Percentiles rank a stretch among this genome's conserved stretches.
These are phyloP conservation scores for Euclidia mi DNA, from an alignment of 2,888 invertebrate species.

Conservation along the genomic window DNA sequence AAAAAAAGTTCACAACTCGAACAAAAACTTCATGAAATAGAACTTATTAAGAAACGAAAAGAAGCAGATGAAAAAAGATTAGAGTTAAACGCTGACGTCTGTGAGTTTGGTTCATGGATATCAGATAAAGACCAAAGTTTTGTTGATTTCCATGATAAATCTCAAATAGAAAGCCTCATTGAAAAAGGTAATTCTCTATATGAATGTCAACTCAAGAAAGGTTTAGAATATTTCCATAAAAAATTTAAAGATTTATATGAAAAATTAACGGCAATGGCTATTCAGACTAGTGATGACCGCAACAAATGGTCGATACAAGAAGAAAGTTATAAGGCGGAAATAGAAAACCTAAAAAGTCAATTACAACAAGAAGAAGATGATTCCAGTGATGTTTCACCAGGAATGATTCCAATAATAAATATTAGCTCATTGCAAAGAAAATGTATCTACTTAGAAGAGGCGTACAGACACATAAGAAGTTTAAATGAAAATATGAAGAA, in stretches of 20 bases:
- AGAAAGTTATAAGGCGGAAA: conserved; percentile 82
- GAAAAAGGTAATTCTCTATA: conserved; percentile 67
- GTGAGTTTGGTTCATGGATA: conserved; percentile 80
- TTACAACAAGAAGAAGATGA: conserved; percentile 73
- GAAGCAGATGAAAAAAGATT: conserved; percentile 43
- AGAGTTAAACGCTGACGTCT: conserved; percentile 44
- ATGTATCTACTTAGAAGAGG: conserved; percentile 81
- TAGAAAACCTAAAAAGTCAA: conserved; percentile 77
- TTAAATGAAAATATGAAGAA: conserved; percentile 87
- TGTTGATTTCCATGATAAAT: conserved; percentile 67
- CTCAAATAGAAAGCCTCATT: conserved; percentile 66
- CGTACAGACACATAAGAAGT: conserved; percentile 82
- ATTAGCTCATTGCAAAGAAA: conserved; percentile 75
- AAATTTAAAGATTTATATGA: conserved; percentile 82
- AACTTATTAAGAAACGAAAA: conserved; percentile 57
- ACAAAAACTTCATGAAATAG: conserved; percentile 70
- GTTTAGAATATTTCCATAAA: conserved; percentile 80
- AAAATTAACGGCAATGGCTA: conserved; percentile 81
- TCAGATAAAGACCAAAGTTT: conserved; percentile 64
- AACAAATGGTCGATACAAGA: conserved; percentile 83
- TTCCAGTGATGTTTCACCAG: conserved; percentile 78
- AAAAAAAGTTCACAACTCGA: conserved; percentile 75
- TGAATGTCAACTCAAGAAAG: conserved; percentile 75
- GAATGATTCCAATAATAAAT: conserved; percentile 67
- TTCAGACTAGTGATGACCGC: conserved; percentile 78